phyloP scores from a whole-genome alignment of 2,888 invertebrate species.

The Drosophila merina region DNA sequence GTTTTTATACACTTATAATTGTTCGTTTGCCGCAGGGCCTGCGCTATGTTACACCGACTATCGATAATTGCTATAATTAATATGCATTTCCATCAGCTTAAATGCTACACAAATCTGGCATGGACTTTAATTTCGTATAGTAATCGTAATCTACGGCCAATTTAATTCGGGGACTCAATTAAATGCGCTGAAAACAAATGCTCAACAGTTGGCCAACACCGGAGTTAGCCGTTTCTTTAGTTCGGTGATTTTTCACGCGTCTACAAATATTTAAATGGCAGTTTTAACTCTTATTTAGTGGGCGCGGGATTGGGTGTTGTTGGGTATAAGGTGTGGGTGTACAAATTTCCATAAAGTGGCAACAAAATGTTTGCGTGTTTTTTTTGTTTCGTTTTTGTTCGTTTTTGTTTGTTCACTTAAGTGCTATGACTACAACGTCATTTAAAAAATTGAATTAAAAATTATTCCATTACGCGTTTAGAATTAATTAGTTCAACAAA shows the following conservation, averaged over 20 bases:
- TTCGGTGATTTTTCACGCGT: conserved; percentile 32
- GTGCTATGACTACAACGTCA: conserved; percentile 82
- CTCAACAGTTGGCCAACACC: conserved; percentile 46
- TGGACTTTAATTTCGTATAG: conserved; percentile 39
- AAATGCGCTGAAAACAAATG: conserved; percentile 58
- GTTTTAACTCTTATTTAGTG: conserved; percentile 49
- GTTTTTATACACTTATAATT: conserved; percentile 68
- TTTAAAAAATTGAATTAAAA: conserved; percentile 71
- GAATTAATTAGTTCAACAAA: conserved; percentile 70
- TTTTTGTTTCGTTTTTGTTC: conserved; percentile 3
- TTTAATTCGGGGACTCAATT: conserved; percentile 41
- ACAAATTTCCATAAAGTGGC: conserved; percentile 36
- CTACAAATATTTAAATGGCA: conserved; percentile 67
- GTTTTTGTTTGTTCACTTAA: conserved; percentile 49
- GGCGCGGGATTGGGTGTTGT: not conserved
- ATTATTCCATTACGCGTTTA: conserved; percentile 56
- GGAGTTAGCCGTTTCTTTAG: conserved; percentile 28
- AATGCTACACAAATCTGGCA: conserved; percentile 56
- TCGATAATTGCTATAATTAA: conserved; percentile 53
- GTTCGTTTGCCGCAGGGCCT: conserved; percentile 35
- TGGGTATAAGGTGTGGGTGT: conserved; percentile 11
- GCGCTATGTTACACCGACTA: conserved; percentile 68
- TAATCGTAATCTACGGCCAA: conserved; percentile 21
- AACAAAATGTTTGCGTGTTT: conserved; percentile 28
- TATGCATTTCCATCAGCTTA: conserved; percentile 56